Conservation (phyloP, 2,113 vertebrate genomes). For the Mesoclemmys tuberculata region DNA sequence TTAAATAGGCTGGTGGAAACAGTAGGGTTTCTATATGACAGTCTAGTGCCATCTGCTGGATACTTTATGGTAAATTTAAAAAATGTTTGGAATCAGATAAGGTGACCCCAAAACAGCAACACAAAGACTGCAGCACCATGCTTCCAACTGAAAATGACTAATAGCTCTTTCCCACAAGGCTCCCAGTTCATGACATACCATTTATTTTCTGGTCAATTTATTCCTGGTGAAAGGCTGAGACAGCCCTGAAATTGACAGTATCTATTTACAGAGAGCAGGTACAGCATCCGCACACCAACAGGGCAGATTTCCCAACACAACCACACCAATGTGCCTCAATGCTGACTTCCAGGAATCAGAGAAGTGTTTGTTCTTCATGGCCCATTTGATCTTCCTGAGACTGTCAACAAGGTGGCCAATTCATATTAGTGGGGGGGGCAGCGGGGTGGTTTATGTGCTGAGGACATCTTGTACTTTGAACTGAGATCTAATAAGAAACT, state of each 20-base stretch:
- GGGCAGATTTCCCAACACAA: background rate
- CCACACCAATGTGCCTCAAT: background rate
- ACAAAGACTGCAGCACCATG: background rate
- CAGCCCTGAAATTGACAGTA: background rate
- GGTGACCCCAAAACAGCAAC: background rate
- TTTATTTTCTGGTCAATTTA: background rate
- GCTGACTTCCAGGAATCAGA: background rate
- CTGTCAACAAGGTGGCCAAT: background rate
- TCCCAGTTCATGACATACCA: background rate
- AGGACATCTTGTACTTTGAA: background rate
- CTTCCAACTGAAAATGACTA: background rate
- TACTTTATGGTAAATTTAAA: background rate
- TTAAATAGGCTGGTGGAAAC: background rate
- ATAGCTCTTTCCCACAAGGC: background rate
- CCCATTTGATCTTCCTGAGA: background rate
- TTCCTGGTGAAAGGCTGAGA: background rate
- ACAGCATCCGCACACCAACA: background rate
- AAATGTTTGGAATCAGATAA: background rate
- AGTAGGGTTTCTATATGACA: constrained; percentile 53
- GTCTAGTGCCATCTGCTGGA: constrained; percentile 75
- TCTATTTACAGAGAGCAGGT: background rate
- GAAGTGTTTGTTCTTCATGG: background rate
- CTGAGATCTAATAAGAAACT: background rate
- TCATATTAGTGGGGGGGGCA: background rate
- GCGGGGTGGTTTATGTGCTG: background rate